phyloP scores from a whole-genome alignment of 2,113 vertebrate genomes.

The Suncus etruscus region DNA sequence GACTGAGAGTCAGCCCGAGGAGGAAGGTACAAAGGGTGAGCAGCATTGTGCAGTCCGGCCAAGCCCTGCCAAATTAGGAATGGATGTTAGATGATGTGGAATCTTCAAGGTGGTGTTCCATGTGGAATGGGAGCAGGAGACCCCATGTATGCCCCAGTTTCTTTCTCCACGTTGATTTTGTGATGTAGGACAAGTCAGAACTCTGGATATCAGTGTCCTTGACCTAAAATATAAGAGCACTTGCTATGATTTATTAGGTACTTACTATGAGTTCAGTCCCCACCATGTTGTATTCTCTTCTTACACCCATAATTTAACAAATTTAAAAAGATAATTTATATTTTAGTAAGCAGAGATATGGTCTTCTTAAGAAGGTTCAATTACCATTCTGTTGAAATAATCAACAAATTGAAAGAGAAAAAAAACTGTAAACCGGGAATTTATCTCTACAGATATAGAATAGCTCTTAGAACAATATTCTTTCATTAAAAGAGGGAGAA shows the following conservation, averaged over 20 bases:
- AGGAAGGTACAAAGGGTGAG: neutral
- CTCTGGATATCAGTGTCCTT: neutral
- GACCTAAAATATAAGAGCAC: neutral
- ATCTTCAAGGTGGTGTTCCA: too few species aligned
- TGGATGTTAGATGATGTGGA: neutral
- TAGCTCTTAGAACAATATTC: neutral
- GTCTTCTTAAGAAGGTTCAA: neutral
- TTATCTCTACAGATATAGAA: neutral
- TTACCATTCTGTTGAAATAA: neutral
- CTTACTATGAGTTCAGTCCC: neutral
- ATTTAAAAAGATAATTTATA: too few species aligned
- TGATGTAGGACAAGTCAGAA: neutral
- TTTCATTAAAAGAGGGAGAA: neutral
- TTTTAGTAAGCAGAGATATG: too few species aligned
- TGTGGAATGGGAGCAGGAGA: neutral
- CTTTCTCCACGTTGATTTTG: neutral
- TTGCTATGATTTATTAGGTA: neutral
- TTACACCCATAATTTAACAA: neutral
- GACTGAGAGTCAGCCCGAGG: slow-evolving; percentile 57
- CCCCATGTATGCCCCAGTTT: neutral
- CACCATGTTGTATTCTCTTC: neutral
- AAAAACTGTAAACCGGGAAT: neutral
- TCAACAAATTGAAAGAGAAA: neutral
- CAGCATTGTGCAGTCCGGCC: slow-evolving; percentile 50
- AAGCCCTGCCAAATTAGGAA: slow-evolving; percentile 58